Evolutionary conservation across 1,140 invertebrate genomes (phyloP).

Genomic region (Nylanderia fulva): DNA sequence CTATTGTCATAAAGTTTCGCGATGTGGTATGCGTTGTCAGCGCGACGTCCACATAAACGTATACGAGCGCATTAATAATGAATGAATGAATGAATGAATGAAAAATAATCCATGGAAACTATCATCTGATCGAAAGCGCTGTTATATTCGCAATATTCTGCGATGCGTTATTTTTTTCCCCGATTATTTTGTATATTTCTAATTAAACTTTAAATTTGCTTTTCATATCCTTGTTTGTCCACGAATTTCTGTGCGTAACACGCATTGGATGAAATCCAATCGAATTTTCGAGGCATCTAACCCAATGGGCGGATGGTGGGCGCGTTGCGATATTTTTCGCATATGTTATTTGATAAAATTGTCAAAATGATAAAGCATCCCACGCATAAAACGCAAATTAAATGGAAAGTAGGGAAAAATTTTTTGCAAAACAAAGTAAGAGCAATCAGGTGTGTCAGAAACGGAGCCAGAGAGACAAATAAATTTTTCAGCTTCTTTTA

Average conservation of each 20-base stretch:
- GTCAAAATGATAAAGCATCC: slow-evolving; percentile 39
- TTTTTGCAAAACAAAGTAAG: not conserved
- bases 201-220: slow-evolving; percentile 23
- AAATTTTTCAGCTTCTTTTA: slow-evolving; percentile 6
- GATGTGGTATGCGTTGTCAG: slow-evolving; percentile 50
- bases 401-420: slow-evolving; percentile 25
- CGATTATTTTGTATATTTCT: not conserved
- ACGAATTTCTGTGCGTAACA: not conserved
- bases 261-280: not conserved
- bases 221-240: not conserved
- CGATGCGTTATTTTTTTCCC: not conserved
- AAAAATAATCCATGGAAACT: slow-evolving; percentile 29
- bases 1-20: slow-evolving; percentile 76
- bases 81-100: slow-evolving; percentile 14
- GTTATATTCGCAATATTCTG: not conserved
- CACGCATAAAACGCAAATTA: slow-evolving; percentile 42
- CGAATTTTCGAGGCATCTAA: not conserved
- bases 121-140: slow-evolving; percentile 34
- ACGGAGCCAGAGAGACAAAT: slow-evolving; percentile 1
- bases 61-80: slow-evolving; percentile 1
- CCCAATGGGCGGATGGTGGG: not conserved
- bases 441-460: slow-evolving; percentile 18
- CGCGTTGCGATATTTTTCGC: slow-evolving; percentile 4
- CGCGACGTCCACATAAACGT: not conserved
- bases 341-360: slow-evolving; percentile 46